These are phyloP conservation scores for Cotesia typhae DNA, from an alignment of 1,140 invertebrate genomes.

Conservation along the genomic window DNA sequence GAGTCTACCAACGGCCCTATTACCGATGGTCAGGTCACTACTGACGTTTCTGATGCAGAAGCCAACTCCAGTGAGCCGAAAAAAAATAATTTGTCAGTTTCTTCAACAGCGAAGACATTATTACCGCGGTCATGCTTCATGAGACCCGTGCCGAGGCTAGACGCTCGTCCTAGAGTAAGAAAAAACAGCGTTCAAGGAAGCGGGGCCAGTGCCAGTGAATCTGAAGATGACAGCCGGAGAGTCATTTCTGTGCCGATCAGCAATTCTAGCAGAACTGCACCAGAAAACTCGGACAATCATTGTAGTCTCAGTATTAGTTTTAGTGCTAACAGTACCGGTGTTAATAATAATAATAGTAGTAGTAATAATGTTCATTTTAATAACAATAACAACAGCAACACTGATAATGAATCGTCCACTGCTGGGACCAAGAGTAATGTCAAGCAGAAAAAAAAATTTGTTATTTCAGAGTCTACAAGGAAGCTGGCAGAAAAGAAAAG, in stretches of 20 bases:
- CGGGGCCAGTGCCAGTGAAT: conserved; percentile 61
- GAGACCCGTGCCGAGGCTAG: conserved; percentile 57
- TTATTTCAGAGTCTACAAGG: conserved; percentile 63
- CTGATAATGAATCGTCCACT: conserved; percentile 42
- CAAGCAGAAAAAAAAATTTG: conserved; percentile 51
- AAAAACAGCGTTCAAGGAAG: conserved; percentile 64
- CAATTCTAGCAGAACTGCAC: neutral
- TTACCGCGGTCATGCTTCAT: conserved; percentile 55
- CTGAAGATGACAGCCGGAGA: conserved; percentile 60
- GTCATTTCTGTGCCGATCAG: conserved; percentile 19
- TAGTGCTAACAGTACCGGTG: neutral
- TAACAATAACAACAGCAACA: conserved; percentile 14
- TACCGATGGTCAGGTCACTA: neutral
- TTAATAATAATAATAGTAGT: no score
- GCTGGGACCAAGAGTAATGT: conserved; percentile 16
- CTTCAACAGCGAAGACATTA: conserved; percentile 12
- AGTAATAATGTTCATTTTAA: conserved; percentile 28
- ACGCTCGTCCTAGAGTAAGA: conserved; percentile 57
- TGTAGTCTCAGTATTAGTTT: no score
- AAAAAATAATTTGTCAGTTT: neutral
- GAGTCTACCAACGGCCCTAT: neutral
- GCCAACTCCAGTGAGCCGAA: neutral
- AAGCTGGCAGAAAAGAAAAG: conserved; percentile 67
- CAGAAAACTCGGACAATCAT: neutral
- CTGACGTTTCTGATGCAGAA: neutral